Base-by-base conservation (phyloP, 2,113 vertebrate species). In the Mustelus asterias region DNA sequence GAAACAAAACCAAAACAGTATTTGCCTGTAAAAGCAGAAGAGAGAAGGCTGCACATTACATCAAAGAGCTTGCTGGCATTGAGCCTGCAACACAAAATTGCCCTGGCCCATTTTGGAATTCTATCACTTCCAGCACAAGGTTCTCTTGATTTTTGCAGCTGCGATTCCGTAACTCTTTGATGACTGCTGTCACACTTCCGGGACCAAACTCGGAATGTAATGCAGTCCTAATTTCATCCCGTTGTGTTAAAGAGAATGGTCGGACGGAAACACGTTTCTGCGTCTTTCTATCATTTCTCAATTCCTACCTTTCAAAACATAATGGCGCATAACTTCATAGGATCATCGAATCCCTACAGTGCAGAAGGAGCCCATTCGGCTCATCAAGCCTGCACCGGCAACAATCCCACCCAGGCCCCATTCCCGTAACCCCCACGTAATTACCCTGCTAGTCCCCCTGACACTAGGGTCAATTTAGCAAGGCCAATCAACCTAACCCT, bases 1-100 rank as follows among this genome's bases (percentile, higher is more conserved):
- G 93, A 95, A 72, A 95, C 93, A 95, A 95, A 95, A 44, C 20
- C 20, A 95, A 69, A 93, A 93, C 24, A 41, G 18, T 69, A 44
- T 95, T 95, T 95, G 24, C 14, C 26, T 95, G 70, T 70, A 41
- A 95, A 72, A 70, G 67, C 37, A 18, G 67, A 48, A 67, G 67
- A n/a, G 29, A 67, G 41, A 67, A 95, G 65, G 16, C 93, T 70
- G 16, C 33, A 37, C 18, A 22, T 20, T n/a, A 65, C 89, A 93
- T 93, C 89, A 67, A 93, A 93, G 89, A 22, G 37, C 54, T 58
- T 29, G 26, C 54, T 92, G 54, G 88, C 88, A 92, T 60, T 63
- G 14, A 60, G 26, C 33, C 22, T 69, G 63, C 13, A 94, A 37
- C 20, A 26, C 37, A 72, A 48, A 67, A 95, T 41, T 95, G 41